phyloP scores from a whole-genome alignment of 2,113 vertebrate species.

The Ammodytes marinus region DNA sequence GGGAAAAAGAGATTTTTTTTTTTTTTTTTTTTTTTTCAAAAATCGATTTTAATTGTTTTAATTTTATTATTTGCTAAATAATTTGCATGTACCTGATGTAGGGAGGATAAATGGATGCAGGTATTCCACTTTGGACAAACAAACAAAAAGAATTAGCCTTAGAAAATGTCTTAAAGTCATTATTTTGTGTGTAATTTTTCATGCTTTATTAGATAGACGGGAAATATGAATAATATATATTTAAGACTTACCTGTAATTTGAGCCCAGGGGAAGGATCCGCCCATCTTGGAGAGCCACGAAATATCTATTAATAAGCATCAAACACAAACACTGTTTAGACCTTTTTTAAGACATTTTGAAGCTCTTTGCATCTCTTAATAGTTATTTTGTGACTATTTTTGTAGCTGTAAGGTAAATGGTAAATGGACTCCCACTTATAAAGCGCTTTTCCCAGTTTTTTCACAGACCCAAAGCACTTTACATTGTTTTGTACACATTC shows the following conservation, averaged over 20 bases:
- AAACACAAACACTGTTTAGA: background rate
- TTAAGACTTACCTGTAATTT: conserved; percentile 84
- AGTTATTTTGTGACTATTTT: background rate
- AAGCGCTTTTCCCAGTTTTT: background rate
- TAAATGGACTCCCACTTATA: too few relatives aligned
- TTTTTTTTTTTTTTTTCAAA: too few relatives aligned
- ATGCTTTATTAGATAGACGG: too few relatives aligned
- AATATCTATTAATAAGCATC: conserved; percentile 85
- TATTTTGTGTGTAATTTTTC: background rate
- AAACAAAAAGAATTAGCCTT: background rate
- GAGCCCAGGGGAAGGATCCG: conserved; percentile 86
- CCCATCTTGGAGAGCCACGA: conserved; percentile 88
- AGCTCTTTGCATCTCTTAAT: background rate
- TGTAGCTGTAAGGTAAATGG: too few relatives aligned
- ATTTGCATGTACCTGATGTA: conserved; percentile 89
- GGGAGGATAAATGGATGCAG: conserved; percentile 83
- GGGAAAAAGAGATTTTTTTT: conserved; percentile 33
- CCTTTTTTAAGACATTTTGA: background rate
- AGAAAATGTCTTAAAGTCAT: background rate
- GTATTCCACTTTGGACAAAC: conserved; percentile 73
- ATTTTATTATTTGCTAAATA: too few relatives aligned
- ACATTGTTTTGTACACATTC: too few relatives aligned
- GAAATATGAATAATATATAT: background rate
- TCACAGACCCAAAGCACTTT: background rate
- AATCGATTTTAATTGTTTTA: too few relatives aligned